Percentiles rank a stretch among this genome's conserved stretches.
phyloP scores from a whole-genome alignment of 30 jellyfish, hydroid and myxozoan genomes.

The Hydra vulgaris region DNA sequence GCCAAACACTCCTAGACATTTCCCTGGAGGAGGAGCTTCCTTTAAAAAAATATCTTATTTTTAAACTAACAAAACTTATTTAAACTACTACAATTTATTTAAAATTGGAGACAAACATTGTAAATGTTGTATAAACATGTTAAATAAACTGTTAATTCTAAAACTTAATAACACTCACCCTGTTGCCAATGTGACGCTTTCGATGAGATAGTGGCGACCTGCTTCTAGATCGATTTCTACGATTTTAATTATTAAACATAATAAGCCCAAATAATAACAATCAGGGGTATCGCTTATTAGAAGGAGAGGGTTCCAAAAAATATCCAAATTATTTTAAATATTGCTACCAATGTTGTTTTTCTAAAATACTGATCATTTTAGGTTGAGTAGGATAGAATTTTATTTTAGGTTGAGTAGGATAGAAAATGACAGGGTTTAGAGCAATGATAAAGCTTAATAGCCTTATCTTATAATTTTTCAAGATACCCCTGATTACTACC shows the following conservation, averaged over 20 bases:
- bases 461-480: too few species aligned
- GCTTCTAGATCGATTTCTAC: conserved; percentile 30
- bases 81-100: too few species aligned
- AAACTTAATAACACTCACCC: conserved; percentile 43
- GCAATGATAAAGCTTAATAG: too few species aligned
- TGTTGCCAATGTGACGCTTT: conserved; percentile 86
- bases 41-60: conserved; percentile 24
- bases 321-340: neutral
- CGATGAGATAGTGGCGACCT: conserved; percentile 83
- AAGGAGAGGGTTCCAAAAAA: neutral
- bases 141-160: neutral
- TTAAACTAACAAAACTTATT: too few species aligned
- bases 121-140: neutral
- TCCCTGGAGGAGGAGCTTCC: conserved; percentile 99
- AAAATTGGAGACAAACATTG: neutral
- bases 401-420: too few species aligned
- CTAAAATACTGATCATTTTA: too few species aligned
- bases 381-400: too few species aligned
- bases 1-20: conserved; percentile 99
- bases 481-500: too few species aligned
- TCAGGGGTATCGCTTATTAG: too few species aligned
- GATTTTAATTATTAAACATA: neutral
- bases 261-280: neutral
- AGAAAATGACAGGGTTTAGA: too few species aligned
- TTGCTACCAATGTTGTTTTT: too few species aligned